Percentiles rank a stretch among this genome's conserved stretches.
Evolutionary conservation across 2,113 vertebrate genomes (phyloP).

Genomic region (Reinhardtius hippoglossoides): DNA sequence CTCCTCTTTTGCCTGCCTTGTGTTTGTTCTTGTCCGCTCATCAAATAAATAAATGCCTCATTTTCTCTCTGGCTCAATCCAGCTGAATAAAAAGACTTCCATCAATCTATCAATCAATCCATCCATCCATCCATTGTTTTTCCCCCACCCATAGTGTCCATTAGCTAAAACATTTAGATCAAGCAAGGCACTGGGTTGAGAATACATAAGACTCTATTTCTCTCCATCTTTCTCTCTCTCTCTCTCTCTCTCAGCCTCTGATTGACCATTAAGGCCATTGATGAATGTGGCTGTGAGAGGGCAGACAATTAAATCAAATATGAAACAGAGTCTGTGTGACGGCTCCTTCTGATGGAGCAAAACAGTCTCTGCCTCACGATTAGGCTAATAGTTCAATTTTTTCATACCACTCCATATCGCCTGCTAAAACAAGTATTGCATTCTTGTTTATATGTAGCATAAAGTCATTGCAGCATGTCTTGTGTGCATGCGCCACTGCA

Average conservation of each 20-base stretch:
- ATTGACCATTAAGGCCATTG: conserved; percentile 99
- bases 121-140: conserved; percentile 65
- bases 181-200: conserved; percentile 90
- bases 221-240: conserved; percentile 78
- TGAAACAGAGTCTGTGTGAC: conserved; percentile 99
- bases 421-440: conserved; percentile 17
- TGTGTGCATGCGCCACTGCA: conserved; percentile 37
- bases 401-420: conserved; percentile 67
- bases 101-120: conserved; percentile 76
- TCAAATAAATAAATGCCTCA: conserved; percentile 84
- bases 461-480: conserved; percentile 47
- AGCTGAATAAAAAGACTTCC: neutral
- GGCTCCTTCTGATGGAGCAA: conserved; percentile 96
- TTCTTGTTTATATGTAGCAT: conserved; percentile 42
- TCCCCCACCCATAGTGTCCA: conserved; percentile 84
- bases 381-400: conserved; percentile 90
- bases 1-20: no score
- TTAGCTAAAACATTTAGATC: conserved; percentile 99
- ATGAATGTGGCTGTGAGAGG: conserved; percentile 99
- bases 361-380: conserved; percentile 92
- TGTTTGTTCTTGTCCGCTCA: conserved; percentile 83
- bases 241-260: conserved; percentile 95
- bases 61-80: conserved; percentile 66
- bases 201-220: conserved; percentile 82
- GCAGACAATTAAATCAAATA: conserved; percentile 99